phyloP scores from a whole-genome alignment of 1,140 invertebrate species.

The Drosophila santomea region DNA sequence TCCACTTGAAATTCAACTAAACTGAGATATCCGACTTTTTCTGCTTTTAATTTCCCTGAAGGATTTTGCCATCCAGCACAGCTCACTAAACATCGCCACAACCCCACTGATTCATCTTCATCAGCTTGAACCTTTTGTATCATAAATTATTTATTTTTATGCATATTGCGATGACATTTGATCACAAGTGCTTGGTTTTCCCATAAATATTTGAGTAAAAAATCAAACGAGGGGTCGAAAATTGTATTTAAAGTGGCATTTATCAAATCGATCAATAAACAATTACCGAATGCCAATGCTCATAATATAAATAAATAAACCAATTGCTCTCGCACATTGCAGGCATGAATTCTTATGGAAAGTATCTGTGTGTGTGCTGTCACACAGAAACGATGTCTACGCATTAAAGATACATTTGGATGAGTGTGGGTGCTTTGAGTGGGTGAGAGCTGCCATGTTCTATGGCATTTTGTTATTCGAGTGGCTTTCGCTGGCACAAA shows the following conservation, averaged over 20 bases:
- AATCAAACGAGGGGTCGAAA: constrained; percentile 17
- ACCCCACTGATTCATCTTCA: constrained; percentile 30
- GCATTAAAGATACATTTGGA: constrained; percentile 71
- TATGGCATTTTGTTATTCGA: constrained; percentile 10
- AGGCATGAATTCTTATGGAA: constrained; percentile 43
- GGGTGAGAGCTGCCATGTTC: constrained; percentile 12
- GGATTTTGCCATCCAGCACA: constrained; percentile 25
- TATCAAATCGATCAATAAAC: constrained; percentile 73
- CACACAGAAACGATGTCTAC: constrained; percentile 50
- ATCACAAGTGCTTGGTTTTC: constrained; percentile 33
- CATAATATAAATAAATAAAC: constrained; percentile 52
- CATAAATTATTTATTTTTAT: constrained; percentile 55
- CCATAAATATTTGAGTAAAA: constrained; percentile 60
- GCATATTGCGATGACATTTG: constrained; percentile 53
- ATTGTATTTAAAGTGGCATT: constrained; percentile 55
- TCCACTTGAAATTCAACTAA: constrained; percentile 25
- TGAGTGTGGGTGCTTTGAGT: constrained; percentile 19
- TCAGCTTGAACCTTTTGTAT: constrained; percentile 39
- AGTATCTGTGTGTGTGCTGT: constrained; percentile 38
- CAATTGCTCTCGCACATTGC: constrained; percentile 17
- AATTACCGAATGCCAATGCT: constrained; percentile 55
- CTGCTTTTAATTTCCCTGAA: constrained; percentile 38
- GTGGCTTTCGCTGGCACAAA: constrained; percentile 14
- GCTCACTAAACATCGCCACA: constrained; percentile 23
- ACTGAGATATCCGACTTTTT: constrained; percentile 19